Conservation (phyloP, 2,888 invertebrate genomes). For the Troides oblongomaculatus region DNA sequence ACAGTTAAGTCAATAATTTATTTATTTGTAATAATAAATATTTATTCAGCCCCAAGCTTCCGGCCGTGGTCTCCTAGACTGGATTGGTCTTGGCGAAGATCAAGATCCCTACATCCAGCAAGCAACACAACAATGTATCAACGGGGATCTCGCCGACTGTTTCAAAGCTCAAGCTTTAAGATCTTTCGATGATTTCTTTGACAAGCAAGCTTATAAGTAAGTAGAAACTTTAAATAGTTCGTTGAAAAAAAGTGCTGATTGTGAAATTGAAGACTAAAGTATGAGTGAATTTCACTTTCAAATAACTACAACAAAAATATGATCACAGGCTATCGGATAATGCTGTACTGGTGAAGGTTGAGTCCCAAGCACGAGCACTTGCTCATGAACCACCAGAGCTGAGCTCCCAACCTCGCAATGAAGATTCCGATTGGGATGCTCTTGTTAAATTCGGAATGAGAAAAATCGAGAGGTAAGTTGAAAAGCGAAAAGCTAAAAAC, state of each 20-base stretch:
- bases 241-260: not conserved
- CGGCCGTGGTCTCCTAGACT: conserved; percentile 87
- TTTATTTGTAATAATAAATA: not conserved
- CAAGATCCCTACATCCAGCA: conserved; percentile 89
- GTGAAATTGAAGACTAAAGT: not conserved
- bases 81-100: conserved; percentile 89
- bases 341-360: conserved; percentile 85
- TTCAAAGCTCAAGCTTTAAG: conserved; percentile 89
- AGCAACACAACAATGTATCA: conserved; percentile 86
- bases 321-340: conserved; percentile 82
- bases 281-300: not conserved
- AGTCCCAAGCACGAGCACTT: conserved; percentile 84
- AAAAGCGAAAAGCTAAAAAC: not conserved
- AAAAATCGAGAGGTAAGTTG: conserved; percentile 83
- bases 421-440: conserved; percentile 90
- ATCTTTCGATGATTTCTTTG: conserved; percentile 89
- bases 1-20: not conserved
- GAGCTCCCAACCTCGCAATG: conserved; percentile 84
- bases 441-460: conserved; percentile 88
- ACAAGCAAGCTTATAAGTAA: conserved; percentile 79
- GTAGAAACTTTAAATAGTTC: not conserved
- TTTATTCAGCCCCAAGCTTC: conserved; percentile 73
- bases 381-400: conserved; percentile 87
- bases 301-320: not conserved
- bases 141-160: conserved; percentile 91